Conservation (phyloP, 2,888 invertebrate genomes). For the Caenorhabditis wallacei region DNA sequence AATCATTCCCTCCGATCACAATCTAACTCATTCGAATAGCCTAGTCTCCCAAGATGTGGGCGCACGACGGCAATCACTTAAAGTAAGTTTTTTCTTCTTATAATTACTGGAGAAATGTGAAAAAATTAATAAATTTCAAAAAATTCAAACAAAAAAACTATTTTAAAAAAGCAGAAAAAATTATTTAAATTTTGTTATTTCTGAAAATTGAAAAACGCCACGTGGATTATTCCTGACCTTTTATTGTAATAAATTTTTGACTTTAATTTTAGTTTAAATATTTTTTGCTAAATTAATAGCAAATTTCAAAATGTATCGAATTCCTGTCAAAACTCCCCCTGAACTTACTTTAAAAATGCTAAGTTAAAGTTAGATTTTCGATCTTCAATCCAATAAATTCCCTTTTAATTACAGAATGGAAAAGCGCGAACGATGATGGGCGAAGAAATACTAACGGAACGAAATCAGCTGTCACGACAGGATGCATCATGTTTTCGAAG, state of each 20-base stretch:
- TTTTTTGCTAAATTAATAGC: no score
- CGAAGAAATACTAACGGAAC: constrained; percentile 66
- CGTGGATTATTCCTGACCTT: no score
- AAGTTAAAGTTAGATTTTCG: no score
- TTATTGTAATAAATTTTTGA: no score
- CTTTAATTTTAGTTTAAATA: background rate
- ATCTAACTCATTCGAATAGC: constrained; percentile 64
- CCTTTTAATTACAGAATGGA: constrained; percentile 67
- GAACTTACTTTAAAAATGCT: no score
- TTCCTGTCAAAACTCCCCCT: no score
- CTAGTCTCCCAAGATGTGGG: constrained; percentile 59
- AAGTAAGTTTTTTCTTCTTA: constrained; percentile 33
- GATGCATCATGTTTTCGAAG: constrained; percentile 66
- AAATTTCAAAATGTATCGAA: no score
- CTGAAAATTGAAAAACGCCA: no score
- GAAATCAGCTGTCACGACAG: constrained; percentile 67
- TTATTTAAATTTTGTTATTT: no score
- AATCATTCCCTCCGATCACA: constrained; percentile 66
- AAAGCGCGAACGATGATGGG: constrained; percentile 72
- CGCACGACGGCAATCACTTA: constrained; percentile 61
- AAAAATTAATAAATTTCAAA: background rate
- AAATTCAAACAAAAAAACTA: background rate
- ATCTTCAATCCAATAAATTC: no score
- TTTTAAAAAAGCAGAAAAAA: background rate
- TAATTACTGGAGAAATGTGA: background rate